Conservation (phyloP, 35 echinoderm and acorn worm genomes). For the Strongylocentrotus purpuratus region DNA sequence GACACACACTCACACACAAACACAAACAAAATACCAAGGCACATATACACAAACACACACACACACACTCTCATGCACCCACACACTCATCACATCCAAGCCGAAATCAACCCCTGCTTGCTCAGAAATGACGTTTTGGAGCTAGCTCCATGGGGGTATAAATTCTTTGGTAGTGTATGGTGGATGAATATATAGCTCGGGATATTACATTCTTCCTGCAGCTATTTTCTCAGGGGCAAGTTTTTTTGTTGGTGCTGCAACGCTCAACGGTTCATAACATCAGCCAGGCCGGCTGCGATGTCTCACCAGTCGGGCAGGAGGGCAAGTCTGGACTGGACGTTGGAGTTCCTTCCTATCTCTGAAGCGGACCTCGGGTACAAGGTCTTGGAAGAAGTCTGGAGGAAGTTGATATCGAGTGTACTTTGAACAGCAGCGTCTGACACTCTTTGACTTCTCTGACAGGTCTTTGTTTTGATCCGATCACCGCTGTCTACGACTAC, state of each 20-base stretch:
- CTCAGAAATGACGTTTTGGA: constrained; percentile 1
- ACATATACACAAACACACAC: not conserved
- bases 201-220: not conserved
- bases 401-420: not conserved
- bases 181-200: not conserved
- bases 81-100: not conserved
- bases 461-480: not conserved
- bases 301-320: not conserved
- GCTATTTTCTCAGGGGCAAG: not conserved
- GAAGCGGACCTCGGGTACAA: not conserved
- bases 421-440: not conserved
- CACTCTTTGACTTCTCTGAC: not conserved
- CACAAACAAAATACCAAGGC: constrained; percentile 20
- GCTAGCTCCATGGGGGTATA: not conserved
- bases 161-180: not conserved
- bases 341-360: not conserved
- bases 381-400: not conserved
- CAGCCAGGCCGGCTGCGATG: not conserved
- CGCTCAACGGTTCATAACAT: not conserved
- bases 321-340: not conserved
- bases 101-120: not conserved
- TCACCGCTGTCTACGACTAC: not conserved
- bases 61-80: not conserved
- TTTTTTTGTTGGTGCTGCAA: not conserved
- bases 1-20: not conserved